Evolutionary conservation across 2,113 vertebrate species (phyloP).

Genomic region (Oncorhynchus masou): DNA sequence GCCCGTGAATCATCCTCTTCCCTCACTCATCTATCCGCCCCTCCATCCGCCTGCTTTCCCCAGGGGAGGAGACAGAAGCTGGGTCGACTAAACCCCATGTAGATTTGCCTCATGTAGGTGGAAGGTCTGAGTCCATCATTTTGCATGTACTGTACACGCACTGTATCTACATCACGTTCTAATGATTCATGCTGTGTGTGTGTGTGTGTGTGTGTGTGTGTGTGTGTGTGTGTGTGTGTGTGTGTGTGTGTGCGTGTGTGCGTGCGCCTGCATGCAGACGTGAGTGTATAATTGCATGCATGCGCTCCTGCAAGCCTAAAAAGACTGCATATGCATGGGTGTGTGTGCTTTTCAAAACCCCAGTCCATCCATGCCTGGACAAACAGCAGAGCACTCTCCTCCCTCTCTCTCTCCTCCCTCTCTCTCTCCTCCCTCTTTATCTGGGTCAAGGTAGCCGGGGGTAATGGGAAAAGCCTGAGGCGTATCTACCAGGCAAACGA

Average conservation of each 20-base stretch:
- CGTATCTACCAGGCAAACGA: slow-evolving; percentile 74
- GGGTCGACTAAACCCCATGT: slow-evolving; percentile 48
- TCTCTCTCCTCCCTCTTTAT: slow-evolving; percentile 31
- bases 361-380: slow-evolving; percentile 39
- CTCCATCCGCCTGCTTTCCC: slow-evolving; percentile 33
- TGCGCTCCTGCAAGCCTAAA: too few species aligned
- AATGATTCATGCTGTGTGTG: background rate
- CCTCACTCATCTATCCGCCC: slow-evolving; percentile 35
- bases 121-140: background rate
- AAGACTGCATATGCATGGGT: background rate
- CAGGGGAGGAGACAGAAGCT: slow-evolving; percentile 40
- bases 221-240: background rate
- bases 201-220: background rate
- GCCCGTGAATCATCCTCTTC: slow-evolving; percentile 5
- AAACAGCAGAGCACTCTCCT: slow-evolving; percentile 20
- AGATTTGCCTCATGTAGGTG: slow-evolving; percentile 26
- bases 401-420: background rate
- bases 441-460: slow-evolving; percentile 65
- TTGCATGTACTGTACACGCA: too few species aligned
- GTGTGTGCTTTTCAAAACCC: background rate
- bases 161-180: too few species aligned
- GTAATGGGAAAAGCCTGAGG: slow-evolving; percentile 70
- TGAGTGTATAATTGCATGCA: too few species aligned
- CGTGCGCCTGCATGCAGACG: background rate
- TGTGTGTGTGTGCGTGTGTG: slow-evolving; percentile 19